A percentile compares a stretch with the other conserved stretches of the same genome.
Evolutionary conservation across 2,888 invertebrate species (phyloP).

Genomic region (Seira sanloemensis): DNA sequence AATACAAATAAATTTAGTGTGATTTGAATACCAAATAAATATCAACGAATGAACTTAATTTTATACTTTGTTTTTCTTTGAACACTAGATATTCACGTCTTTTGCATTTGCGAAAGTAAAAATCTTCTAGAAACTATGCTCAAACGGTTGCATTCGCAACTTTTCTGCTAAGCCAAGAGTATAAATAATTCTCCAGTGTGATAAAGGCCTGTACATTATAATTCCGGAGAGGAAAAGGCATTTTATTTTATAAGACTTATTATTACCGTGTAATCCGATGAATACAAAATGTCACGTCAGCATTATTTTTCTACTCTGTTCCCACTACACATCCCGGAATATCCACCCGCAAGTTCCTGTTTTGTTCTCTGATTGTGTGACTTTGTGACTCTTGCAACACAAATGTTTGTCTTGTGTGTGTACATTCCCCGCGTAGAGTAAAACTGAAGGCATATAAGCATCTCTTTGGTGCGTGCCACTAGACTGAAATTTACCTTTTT

Average conservation of each 20-base stretch:
- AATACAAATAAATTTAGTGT: too few relatives aligned
- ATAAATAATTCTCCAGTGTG: neutral
- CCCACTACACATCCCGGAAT: neutral
- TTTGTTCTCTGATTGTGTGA: neutral
- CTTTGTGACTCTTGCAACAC: neutral
- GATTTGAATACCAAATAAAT: too few relatives aligned
- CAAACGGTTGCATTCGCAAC: neutral
- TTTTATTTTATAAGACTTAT: neutral
- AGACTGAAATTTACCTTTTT: neutral
- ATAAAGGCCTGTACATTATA: neutral
- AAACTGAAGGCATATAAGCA: neutral
- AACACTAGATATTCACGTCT: too few relatives aligned
- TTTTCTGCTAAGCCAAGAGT: neutral
- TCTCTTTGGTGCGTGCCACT: neutral
- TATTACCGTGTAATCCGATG: neutral
- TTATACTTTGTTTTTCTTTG: too few relatives aligned
- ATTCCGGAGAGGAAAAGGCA: neutral
- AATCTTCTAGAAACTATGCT: too few relatives aligned
- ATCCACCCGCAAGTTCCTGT: neutral
- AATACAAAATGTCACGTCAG: slow-evolving; percentile 1
- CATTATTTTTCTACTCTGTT: neutral
- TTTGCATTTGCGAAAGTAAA: too few relatives aligned
- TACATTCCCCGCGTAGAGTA: neutral
- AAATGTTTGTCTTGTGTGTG: neutral
- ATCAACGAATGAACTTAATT: too few relatives aligned